Evolutionary conservation across 2,797 vertebrate species (phyloP).

Genomic region (Lepilemur ruficaudatus): DNA sequence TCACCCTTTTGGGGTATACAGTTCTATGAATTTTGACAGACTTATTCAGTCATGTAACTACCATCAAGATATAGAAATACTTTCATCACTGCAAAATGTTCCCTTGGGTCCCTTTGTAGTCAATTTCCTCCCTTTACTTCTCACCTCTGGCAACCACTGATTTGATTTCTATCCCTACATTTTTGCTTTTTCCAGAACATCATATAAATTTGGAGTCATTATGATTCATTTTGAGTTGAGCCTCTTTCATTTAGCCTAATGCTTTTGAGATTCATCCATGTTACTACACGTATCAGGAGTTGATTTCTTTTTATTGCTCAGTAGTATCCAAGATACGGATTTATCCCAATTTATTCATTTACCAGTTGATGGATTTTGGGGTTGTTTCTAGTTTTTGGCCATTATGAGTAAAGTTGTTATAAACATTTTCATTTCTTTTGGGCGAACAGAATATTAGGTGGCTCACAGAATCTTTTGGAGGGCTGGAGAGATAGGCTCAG

Average conservation of each 20-base stretch:
- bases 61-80: neutral
- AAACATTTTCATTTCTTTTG: neutral
- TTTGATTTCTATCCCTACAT: neutral
- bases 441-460: neutral
- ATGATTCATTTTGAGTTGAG: neutral
- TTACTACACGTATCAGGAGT: neutral
- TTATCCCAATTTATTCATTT: neutral
- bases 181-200: neutral
- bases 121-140: neutral
- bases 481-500: neutral
- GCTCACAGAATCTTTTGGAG: neutral
- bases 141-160: neutral
- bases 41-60: neutral
- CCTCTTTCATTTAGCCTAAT: slow-evolving; percentile 6
- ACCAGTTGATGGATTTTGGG: neutral
- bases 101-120: neutral
- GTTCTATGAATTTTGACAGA: slow-evolving; percentile 16
- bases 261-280: neutral
- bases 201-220: neutral
- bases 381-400: neutral
- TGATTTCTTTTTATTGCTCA: neutral
- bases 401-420: neutral
- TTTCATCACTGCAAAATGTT: neutral
- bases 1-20: neutral
- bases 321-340: neutral